phyloP scores from a whole-genome alignment of 1,140 invertebrate species.

The Phymorhynchus buccinoides region DNA sequence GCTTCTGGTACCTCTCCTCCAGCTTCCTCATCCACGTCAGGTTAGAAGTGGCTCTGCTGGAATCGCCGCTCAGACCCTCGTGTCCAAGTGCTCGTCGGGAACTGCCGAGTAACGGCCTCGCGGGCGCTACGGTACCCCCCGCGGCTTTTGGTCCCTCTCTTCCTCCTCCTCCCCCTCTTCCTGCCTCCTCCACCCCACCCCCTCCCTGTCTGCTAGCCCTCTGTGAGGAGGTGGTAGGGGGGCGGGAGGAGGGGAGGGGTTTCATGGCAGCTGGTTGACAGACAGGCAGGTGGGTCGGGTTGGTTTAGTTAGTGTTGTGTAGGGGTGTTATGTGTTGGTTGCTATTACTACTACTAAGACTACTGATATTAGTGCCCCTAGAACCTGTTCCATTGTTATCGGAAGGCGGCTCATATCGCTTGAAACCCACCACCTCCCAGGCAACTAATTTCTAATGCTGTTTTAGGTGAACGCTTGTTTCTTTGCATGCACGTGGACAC shows the following conservation, averaged over 20 bases:
- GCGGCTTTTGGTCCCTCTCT: no score
- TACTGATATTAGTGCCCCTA: no score
- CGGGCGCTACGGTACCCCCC: background rate
- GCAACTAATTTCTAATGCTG: no score
- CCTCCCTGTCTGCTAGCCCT: background rate
- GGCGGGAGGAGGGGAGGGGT: background rate
- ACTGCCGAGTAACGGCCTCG: background rate
- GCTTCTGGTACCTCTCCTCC: constrained; percentile 56
- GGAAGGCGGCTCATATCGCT: no score
- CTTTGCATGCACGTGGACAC: no score
- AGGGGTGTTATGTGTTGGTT: background rate
- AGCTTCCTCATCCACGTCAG: constrained; percentile 58
- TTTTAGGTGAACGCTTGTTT: no score
- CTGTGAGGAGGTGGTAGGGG: background rate
- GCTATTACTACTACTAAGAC: no score
- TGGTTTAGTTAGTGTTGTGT: no score
- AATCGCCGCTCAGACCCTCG: background rate
- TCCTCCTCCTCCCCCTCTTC: background rate
- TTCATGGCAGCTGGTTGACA: background rate
- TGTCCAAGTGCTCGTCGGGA: background rate
- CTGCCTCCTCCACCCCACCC: background rate
- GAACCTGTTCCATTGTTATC: background rate
- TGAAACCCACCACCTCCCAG: no score
- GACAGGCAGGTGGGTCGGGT: background rate
- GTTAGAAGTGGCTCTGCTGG: background rate